Base-by-base conservation (phyloP, 2,113 vertebrate genomes). In the Cricetomys ansorgei region DNA sequence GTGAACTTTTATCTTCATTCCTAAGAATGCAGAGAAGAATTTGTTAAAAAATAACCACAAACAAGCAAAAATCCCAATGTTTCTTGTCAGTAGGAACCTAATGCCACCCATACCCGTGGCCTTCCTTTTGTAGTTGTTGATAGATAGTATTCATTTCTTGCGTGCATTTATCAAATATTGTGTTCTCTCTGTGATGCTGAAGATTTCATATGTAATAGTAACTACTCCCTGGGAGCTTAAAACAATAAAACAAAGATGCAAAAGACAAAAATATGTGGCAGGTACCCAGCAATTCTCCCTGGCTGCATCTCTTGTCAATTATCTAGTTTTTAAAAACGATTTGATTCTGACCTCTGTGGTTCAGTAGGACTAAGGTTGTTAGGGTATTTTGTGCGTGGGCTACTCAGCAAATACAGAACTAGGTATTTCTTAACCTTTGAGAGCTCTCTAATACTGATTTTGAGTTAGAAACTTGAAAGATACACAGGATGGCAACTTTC, bases 1-100 rank as follows among this genome's bases (percentile, higher is more conserved):
- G 64, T 87, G 69, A 94, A 95, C 69, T 43, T 91, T 91, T 96
- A 15, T 43, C 88, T 27, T 97, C 89, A 10, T 93, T 80, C 34
- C 59, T 95, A 77, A 91, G 96, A 91, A 55, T 45, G 95, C 29
- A 8, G 77, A 91, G 53, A 92, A 95, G 88, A 21, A 57, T n/a
- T 50, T 64, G n/a, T 73, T 11, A 25, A 73, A 0, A 31, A 43
- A 40, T 4, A 57, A 85, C 25, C 62, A 45, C 13, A 85, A 85
- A 50, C 27, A 7, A 43, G 29, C n/a, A 73, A 91, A 91, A 43
- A 76, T 21, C 50, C 12, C 19, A 94, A 10, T 53, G 43, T 37
- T 97, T 97, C 72, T 85, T 76, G 55, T 40, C 79, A 83, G 34
- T 88, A 95, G 64, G 85, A 97, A 96, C 93, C 88, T 91, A 92